Evolutionary conservation across 1,140 invertebrate genomes (phyloP).

Genomic region (Berghia stephanieae): DNA sequence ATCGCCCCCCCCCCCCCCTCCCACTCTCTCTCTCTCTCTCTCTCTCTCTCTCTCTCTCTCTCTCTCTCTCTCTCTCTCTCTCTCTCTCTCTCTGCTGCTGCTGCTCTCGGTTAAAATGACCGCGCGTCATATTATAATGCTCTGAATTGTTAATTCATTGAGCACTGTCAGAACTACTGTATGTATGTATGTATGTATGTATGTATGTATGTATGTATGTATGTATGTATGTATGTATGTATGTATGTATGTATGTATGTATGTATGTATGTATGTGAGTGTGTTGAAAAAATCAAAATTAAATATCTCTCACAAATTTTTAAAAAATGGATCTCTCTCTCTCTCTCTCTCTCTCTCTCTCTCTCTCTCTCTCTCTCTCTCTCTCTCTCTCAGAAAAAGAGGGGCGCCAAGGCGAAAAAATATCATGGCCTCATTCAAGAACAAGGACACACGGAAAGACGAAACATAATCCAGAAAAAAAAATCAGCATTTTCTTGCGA

Average conservation of each 20-base stretch:
- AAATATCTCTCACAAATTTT: no score
- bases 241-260: conserved; percentile 1
- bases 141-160: neutral
- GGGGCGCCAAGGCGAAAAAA: no score
- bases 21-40: neutral
- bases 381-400: neutral
- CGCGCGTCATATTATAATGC: neutral
- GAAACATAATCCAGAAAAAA: no score
- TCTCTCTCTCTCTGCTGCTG: neutral
- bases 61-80: neutral
- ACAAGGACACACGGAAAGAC: no score
- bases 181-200: neutral
- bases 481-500: no score
- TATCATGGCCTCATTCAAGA: no score
- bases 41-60: neutral
- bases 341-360: conserved; percentile 16
- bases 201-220: conserved; percentile 8
- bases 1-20: neutral
- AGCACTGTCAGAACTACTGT: neutral
- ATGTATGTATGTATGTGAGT: conserved; percentile 1
- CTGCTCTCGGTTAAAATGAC: neutral
- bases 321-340: no score
- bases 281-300: neutral
- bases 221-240: neutral
- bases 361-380: conserved; percentile 16